Evolutionary conservation across 2,113 vertebrate genomes (phyloP), one percentile per base, ranked within the genome.

Genomic region (Xiphorhynchus elegans): DNA sequence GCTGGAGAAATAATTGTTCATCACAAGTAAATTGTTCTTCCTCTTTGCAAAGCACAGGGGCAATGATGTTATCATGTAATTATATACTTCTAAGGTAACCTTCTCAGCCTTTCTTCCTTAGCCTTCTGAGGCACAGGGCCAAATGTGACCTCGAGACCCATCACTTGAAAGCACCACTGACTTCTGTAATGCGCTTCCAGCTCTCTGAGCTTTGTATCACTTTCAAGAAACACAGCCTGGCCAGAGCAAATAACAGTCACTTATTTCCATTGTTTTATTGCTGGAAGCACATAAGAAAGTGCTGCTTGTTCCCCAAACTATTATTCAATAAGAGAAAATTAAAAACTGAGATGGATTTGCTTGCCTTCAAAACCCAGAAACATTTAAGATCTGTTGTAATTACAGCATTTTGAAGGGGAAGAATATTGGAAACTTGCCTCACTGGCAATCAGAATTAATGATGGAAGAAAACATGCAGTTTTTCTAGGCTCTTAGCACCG

Each of bases 31-130:
- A 83, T 55, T 64, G 67, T 39, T 52, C 53, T 79, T 28, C 29
- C 0, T 2, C 70, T 79, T 84, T 85, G 78, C 42, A 87, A 63
- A 90, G 50, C 42, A 67, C 26, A 13, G 60, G n/a, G 53, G 49
- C 53, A 79, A 37, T 50, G 77, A 77, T 83, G 64, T 82, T 87
- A 93, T 93, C 81, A 33, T 53, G 69, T 91, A 91, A 93, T 94
- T 82, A 89, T 47, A 11, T n/a, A 33, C 37, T 80, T 95, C 80
- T 66, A 56, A 69, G 42, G 26, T 35, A 90, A 81, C 89, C 42
- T 87, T 60, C 58, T 47, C 60, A 89, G 73, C 28, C 17, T 93
- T 84, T 94, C 62, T 69, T 82, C 42, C 28, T 42, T 35, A 31
- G 47, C 40, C 56, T 94, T 87, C 67, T 63, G 84, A 93, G 67